Base-by-base conservation (phyloP, 1,140 invertebrate species). In the Panulirus ornatus region DNA sequence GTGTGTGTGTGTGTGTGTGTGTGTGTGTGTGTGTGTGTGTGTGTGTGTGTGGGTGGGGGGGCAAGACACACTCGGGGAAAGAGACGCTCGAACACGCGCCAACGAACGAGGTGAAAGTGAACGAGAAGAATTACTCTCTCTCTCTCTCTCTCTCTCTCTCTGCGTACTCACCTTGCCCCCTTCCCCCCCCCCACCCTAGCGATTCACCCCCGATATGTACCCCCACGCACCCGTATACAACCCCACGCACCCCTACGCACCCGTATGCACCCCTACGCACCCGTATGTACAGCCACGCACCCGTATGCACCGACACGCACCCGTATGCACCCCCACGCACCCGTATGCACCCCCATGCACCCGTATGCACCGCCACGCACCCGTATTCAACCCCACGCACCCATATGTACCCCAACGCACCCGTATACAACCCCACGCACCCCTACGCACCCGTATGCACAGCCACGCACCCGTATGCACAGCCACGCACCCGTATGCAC, bases 11-110 rank as follows among this genome's bases (percentile, higher is more conserved):
- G 51, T 58, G 51, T 58, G 51, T 58, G 51, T 58, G 51, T 58
- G 51, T 58, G 51, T 58, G 51, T 58, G 51, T 58, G 51, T 58
- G 51, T 58, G 51, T 58, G 51, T 58, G 51, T 58, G 51, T 58
- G 51, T 58, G 51, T 58, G 51, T 58, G 51, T 58, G 51, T 58
- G 51, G 11, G 51, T 58, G 11, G 51, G 51, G 51, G 22, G 51
- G 51, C 51, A 58, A 22, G 22, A 58, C 11, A 58, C 11, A 58
- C 22, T 11, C 11, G 22, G 51, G 51, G 22, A 22, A 11, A 58
- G 22, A 58, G 22, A 22, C 11, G 22, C 11, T 11, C 11, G 51
- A 58, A 22, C 11, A 58, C 11, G 51, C 11, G 51, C 22, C 11
- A 22, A 22, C 11, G 51, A 11, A 22, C 11, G 51, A 11, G 51